A percentile compares a stretch with the other conserved stretches of the same genome.
These are phyloP conservation scores for Hippocampus comes DNA, from an alignment of 2,113 vertebrate genomes.

Conservation along the genomic window DNA sequence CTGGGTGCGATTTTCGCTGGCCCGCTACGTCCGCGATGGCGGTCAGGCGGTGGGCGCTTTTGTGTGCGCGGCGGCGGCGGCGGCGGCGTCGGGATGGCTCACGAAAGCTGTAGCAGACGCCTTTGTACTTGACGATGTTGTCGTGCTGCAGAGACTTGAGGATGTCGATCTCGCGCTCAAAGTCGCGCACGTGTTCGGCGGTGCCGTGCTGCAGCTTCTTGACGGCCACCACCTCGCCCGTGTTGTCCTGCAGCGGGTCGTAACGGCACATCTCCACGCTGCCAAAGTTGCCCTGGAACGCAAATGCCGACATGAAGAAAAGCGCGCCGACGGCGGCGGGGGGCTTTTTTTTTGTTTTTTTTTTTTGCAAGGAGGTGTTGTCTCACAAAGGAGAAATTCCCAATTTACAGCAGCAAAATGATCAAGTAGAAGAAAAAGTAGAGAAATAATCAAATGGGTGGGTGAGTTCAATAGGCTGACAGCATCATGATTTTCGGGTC, in stretches of 20 bases:
- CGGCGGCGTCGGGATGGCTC: background rate
- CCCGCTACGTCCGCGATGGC: too few species aligned
- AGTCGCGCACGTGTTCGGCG: conserved; percentile 90
- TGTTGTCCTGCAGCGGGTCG: conserved; percentile 94
- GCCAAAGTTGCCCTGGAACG: conserved; percentile 90
- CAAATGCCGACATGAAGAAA: background rate
- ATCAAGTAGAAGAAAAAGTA: too few species aligned
- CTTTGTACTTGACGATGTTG: conserved; percentile 98
- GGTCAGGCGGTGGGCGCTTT: too few species aligned
- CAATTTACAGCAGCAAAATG: too few species aligned
- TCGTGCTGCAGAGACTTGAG: conserved; percentile 95
- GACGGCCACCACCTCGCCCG: conserved; percentile 94
- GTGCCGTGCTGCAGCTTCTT: conserved; percentile 97
- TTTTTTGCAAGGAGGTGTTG: too few species aligned
- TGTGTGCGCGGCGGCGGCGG: too few species aligned
- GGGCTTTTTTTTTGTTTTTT: too few species aligned
- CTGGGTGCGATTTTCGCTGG: background rate
- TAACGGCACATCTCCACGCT: conserved; percentile 98
- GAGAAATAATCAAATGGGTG: too few species aligned
- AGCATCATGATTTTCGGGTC: too few species aligned
- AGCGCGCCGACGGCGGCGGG: too few species aligned
- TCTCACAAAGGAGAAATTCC: too few species aligned
- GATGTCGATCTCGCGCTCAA: conserved; percentile 96
- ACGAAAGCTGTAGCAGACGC: conserved; percentile 96
- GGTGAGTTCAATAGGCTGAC: too few species aligned